These are phyloP conservation scores for Criorhina ranunculi DNA, from an alignment of 2,888 invertebrate genomes.

Conservation along the genomic window DNA sequence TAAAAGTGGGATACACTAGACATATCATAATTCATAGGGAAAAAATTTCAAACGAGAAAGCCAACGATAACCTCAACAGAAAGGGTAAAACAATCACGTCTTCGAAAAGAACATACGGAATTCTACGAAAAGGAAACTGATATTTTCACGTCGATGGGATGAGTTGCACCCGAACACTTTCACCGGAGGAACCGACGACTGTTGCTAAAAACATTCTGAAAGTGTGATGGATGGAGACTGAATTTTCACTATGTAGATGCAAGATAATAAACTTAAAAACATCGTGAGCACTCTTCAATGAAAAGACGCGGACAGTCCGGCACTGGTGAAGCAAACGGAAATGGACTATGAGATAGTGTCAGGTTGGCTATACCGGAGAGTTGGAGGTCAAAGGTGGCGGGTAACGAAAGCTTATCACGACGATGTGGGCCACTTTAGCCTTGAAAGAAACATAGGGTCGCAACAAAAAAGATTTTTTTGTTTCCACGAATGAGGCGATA, in stretches of 20 bases:
- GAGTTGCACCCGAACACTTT: conserved; percentile 13
- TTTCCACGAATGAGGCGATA: conserved; percentile 75
- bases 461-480: conserved; percentile 69
- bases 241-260: conserved; percentile 30
- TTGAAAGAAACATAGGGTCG: conserved; percentile 75
- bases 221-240: conserved; percentile 32
- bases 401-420: conserved; percentile 74
- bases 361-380: conserved; percentile 65
- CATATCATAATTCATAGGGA: too few species aligned
- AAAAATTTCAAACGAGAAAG: too few species aligned
- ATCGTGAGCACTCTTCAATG: conserved; percentile 1
- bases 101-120: too few species aligned
- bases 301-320: background rate
- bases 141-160: too few species aligned
- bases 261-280: conserved; percentile 19
- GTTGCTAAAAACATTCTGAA: conserved; percentile 21
- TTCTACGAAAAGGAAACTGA: too few species aligned
- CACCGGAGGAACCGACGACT: conserved; percentile 18
- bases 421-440: conserved; percentile 76
- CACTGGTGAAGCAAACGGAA: conserved; percentile 1
- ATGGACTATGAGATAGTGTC: conserved; percentile 50
- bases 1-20: too few species aligned
- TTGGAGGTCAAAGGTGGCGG: conserved; percentile 61
- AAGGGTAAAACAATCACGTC: too few species aligned
- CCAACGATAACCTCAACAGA: too few species aligned